Base-by-base conservation (phyloP, 2,797 vertebrate genomes). In the Fundulus diaphanus region DNA sequence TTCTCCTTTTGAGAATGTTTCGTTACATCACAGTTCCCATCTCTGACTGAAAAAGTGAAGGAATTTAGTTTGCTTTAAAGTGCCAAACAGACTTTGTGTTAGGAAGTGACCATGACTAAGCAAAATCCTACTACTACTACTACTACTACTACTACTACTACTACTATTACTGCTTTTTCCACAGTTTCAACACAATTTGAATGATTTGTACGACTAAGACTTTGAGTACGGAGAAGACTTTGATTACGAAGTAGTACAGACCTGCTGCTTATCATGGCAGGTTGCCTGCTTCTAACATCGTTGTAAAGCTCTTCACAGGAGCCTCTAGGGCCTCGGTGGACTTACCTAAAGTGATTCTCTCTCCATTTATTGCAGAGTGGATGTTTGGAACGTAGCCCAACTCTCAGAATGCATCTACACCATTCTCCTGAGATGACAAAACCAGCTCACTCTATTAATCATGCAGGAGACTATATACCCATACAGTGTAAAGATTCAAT, bases 391-490 rank as follows among this genome's bases (percentile, higher is more conserved):
- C 52, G 6, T 1, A 72, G 84, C 86, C 88, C 57, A 44, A 82
- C 86, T 89, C 68, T 86, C 73, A 85, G 82, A 89, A 92, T 87
- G 82, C 77, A 82, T 90, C 87, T 85, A 79, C 78, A 75, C 73
- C 83, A 66, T 91, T 82, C 88, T 92, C 90, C 84, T 88, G 89
- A 90, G 89, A 92, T 85, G 90, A 85, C 72, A 82, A 85, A 91
- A 90, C 82, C 89, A 90, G 77, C 78, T 87, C 70, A 83, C 74
- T 84, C 88, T 94, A 93, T 95, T 94, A 94, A 93, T 94, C 93
- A 93, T 87, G 85, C 86, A 93, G 85, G 85, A 92, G 87, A 80
- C 80, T 88, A 85, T 88, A 85, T 89, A 87, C 85, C 69, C 59
- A 68, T 68, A 81, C 87, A 87, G 89, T 87, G 87, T 89, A 88